Percentiles rank a stretch among this genome's conserved stretches.
Conservation (phyloP, 2,113 vertebrate species). For the rabbit (Oryctolagus cuniculus) region DNA sequence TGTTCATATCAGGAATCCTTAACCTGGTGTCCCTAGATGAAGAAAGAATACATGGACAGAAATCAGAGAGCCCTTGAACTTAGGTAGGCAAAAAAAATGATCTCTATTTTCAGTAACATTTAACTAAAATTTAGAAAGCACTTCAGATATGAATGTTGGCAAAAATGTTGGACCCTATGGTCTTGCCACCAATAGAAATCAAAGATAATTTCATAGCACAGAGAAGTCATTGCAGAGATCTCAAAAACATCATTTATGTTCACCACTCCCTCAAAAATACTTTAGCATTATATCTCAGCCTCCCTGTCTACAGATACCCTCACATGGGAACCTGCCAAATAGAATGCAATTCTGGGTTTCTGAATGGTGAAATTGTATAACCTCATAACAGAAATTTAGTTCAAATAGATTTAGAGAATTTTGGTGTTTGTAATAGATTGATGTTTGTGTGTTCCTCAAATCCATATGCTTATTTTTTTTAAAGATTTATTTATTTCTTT, state of each 20-base stretch:
- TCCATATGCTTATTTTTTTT: neutral
- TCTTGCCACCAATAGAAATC: neutral
- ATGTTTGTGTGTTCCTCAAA: neutral
- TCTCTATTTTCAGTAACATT: conserved; percentile 51
- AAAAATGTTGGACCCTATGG: conserved; percentile 52
- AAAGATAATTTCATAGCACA: conserved; percentile 1
- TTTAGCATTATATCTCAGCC: neutral
- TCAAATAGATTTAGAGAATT: conserved; percentile 5
- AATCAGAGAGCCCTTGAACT: neutral
- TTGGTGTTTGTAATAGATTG: neutral
- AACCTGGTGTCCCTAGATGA: neutral
- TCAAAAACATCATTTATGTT: conserved; percentile 26
- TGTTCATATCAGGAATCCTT: conserved; percentile 19
- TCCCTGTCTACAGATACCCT: neutral
- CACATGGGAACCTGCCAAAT: neutral
- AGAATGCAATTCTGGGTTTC: neutral
- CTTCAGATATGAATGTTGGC: neutral
- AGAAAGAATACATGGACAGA: neutral
- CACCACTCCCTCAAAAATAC: neutral
- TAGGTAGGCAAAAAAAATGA: neutral
- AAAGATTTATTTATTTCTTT: too few relatives aligned
- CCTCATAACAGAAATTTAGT: conserved; percentile 11
- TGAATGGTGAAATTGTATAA: neutral
- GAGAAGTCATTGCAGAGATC: neutral
- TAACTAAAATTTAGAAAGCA: conserved; percentile 35